Conservation (phyloP, 2,888 invertebrate genomes). For the Dolichomitus sp. region DNA sequence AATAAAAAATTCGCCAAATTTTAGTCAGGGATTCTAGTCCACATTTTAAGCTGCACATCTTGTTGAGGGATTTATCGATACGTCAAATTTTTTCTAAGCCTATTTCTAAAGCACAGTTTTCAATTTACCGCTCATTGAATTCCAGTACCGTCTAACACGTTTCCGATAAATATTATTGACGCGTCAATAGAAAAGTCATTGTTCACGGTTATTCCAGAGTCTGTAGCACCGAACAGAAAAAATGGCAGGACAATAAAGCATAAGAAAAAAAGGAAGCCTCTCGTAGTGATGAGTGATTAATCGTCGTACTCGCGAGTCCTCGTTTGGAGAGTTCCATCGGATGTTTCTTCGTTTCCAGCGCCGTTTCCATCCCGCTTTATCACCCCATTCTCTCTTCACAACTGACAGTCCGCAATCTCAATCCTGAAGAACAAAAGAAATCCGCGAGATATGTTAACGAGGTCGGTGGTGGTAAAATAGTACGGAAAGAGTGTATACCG, state of each 20-base stretch:
- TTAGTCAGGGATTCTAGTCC: too few relatives aligned
- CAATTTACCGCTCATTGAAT: not conserved
- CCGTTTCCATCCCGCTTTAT: slow-evolving; percentile 38
- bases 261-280: not conserved
- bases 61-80: too few relatives aligned
- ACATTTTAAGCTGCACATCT: too few relatives aligned
- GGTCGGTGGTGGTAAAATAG: slow-evolving; percentile 32
- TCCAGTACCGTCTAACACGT: not conserved
- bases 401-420: slow-evolving; percentile 18
- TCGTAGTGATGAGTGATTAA: slow-evolving; percentile 46
- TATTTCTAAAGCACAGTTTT: not conserved
- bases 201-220: not conserved
- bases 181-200: not conserved
- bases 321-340: slow-evolving; percentile 40
- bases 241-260: not conserved
- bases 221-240: not conserved
- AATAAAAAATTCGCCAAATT: too few relatives aligned
- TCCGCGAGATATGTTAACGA: slow-evolving; percentile 63
- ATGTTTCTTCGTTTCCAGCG: slow-evolving; percentile 36
- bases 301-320: slow-evolving; percentile 34
- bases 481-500: slow-evolving; percentile 21
- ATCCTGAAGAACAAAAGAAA: slow-evolving; percentile 58
- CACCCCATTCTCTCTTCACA: not conserved
- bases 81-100: not conserved
- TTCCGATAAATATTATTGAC: not conserved